Base-by-base conservation (phyloP, 2,797 vertebrate species). In the Rhinella marina region DNA sequence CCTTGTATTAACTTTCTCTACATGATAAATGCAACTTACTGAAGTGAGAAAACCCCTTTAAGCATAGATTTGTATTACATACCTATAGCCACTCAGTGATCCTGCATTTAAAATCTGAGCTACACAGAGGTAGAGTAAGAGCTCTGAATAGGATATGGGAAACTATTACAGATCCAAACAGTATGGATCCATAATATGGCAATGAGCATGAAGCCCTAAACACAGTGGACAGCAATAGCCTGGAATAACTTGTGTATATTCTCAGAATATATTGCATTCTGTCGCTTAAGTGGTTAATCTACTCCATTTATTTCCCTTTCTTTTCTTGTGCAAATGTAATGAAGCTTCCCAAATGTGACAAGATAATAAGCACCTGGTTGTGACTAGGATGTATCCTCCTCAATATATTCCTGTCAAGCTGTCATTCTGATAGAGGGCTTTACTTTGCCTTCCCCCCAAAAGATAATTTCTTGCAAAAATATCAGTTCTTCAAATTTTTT, bases 301-400 rank as follows among this genome's bases (percentile, higher is more conserved):
- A 61, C n/a, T 25, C 50, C 64, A 66, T 56, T 82, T 66, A 41
- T 50, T 89, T 83, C 23, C n/a, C 57, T 70, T 82, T 78, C n/a
- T 48, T 72, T 79, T 64, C 57, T 52, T 83, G 59, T 59, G 29
- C 61, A 68, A 64, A 89, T 86, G 88, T 78, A 89, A 89, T 89
- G 85, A 86, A 86, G 88, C 88, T 86, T 86, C 81, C 80, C 81
- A 79, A 83, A 89, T 72, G 81, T 86, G 88, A 89, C 88, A 86
- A 89, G 84, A 89, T 89, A 89, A 89, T 89, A 89, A 89, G 84
- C 73, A 89, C 88, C 80, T 64, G 19, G 85, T 86, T 89, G 85
- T 86, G 80, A 86, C 32, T 64, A 75, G 88, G 54, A 75, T 80
- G 64, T 68, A 82, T 83, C 81, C 10, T 86, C 80, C 62, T 89